A percentile compares a stretch with the other conserved stretches of the same genome.
Conservation (phyloP, 2,797 vertebrate genomes). For the Pterois miles region DNA sequence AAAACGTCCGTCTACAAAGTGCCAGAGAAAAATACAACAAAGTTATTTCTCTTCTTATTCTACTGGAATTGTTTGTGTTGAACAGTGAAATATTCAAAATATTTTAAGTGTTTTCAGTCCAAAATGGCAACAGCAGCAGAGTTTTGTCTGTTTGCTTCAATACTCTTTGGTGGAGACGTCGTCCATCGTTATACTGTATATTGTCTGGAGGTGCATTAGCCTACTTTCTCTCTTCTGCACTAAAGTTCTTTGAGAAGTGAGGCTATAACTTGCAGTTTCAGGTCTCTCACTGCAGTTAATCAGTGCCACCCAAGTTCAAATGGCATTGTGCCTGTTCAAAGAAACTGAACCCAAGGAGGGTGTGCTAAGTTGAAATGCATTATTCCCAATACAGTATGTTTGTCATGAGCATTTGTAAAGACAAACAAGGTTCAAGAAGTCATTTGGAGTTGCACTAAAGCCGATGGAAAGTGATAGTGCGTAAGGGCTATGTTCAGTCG, state of each 20-base stretch:
- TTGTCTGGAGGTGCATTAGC: conserved; percentile 4
- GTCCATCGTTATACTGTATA: neutral
- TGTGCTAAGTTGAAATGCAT: neutral
- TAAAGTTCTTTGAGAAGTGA: neutral
- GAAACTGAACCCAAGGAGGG: neutral
- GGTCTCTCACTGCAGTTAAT: conserved; percentile 28
- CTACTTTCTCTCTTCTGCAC: neutral
- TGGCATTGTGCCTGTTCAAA: conserved; percentile 2
- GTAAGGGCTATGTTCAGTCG: neutral
- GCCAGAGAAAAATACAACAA: no score
- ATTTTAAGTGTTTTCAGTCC: no score
- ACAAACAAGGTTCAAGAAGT: neutral
- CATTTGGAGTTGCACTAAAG: neutral
- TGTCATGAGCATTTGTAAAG: neutral
- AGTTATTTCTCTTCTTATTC: no score
- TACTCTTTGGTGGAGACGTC: neutral
- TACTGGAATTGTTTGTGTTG: no score
- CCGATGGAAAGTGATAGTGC: neutral
- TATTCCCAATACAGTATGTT: neutral
- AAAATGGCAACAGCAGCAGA: no score
- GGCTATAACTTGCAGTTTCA: conserved; percentile 19
- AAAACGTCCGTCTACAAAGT: no score
- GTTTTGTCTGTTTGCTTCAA: no score
- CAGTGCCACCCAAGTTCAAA: conserved; percentile 14
- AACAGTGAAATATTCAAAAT: no score